Base-by-base conservation (phyloP, 2,113 vertebrate genomes). In the Lynx canadensis region DNA sequence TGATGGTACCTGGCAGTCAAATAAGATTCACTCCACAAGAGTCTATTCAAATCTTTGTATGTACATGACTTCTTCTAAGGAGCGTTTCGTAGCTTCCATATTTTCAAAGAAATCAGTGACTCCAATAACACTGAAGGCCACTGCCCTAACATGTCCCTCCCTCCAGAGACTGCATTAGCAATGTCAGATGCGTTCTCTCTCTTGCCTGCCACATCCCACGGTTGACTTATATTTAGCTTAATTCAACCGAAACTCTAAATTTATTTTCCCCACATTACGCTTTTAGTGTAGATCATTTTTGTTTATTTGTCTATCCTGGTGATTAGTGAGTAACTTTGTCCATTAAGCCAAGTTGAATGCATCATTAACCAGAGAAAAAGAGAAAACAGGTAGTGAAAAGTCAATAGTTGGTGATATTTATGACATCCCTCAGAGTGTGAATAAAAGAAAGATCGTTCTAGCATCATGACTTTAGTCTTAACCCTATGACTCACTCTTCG, bases 201-300 rank as follows among this genome's bases (percentile, higher is more conserved):
- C 66, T 16, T 66, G 18, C 90, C 52, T 89, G 60, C 78, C 31
- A 41, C 97, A 97, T 97, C 57, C 73, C 88, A 97, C 85, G 23
- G 25, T 52, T 83, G 92, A 81, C 89, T 96, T 93, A 98, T 57
- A 65, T 87, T 97, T 91, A 97, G 91, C 96, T 89, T 68, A 74
- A 89, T 95, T 97, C 73, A 78, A 92, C 94, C 9, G 0, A 97
- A 94, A 90, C 84, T 25, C 91, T 81, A 68, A 92, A 92, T 85
- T 92, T 96, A 76, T 90, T 95, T 94, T 87, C 79, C 79, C 94
- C 85, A 66, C 97, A 95, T 91, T 95, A 45, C 1, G 12, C 95
- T 97, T 91, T 95, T 86, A 95, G 94, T 79, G 36, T 97, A 98
- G 90, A 97, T 94, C 96, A 95, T 96, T 92, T 97, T 94, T 93